A percentile compares a stretch with the other conserved stretches of the same genome.
phyloP scores from a whole-genome alignment of 2,113 vertebrate genomes.

The Coreoperca whiteheadi region DNA sequence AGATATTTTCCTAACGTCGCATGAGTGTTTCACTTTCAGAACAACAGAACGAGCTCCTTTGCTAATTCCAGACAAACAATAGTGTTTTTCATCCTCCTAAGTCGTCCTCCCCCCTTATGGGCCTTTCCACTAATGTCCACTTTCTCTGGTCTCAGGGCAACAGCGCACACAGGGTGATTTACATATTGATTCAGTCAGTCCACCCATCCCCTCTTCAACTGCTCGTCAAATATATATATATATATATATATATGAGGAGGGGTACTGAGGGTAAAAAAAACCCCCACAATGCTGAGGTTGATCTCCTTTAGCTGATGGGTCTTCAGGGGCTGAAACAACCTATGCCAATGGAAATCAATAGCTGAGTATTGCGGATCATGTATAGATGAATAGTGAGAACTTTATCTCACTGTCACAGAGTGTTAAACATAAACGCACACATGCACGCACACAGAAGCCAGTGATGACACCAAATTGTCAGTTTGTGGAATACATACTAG shows the following conservation, averaged over 20 bases:
- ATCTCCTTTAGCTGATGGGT: slow-evolving; percentile 33
- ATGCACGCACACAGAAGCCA: not conserved
- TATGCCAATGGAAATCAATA: slow-evolving; percentile 40
- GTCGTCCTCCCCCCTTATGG: not conserved
- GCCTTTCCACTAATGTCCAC: slow-evolving; percentile 3
- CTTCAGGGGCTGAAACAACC: slow-evolving; percentile 21
- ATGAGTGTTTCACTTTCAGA: not conserved
- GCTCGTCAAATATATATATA: slow-evolving; percentile 59
- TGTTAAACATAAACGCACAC: not conserved
- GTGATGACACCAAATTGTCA: not conserved
- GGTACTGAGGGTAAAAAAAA: not conserved
- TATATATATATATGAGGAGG: slow-evolving; percentile 32
- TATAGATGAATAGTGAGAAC: slow-evolving; percentile 17
- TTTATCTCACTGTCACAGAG: slow-evolving; percentile 32
- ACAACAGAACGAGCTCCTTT: not conserved
- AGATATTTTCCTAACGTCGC: not conserved
- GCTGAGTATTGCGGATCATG: slow-evolving; percentile 1
- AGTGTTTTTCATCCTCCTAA: not conserved
- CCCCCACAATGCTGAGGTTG: slow-evolving; percentile 31
- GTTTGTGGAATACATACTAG: not conserved
- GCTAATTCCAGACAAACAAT: not conserved
- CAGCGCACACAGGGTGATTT: slow-evolving; percentile 44
- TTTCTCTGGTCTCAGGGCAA: slow-evolving; percentile 18
- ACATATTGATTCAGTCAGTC: slow-evolving; percentile 67
- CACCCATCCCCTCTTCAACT: slow-evolving; percentile 33